Percentiles rank a stretch among this genome's conserved stretches.
These are phyloP conservation scores for Phyllostomus hastatus DNA, from an alignment of 2,113 vertebrate species.

Conservation along the genomic window DNA sequence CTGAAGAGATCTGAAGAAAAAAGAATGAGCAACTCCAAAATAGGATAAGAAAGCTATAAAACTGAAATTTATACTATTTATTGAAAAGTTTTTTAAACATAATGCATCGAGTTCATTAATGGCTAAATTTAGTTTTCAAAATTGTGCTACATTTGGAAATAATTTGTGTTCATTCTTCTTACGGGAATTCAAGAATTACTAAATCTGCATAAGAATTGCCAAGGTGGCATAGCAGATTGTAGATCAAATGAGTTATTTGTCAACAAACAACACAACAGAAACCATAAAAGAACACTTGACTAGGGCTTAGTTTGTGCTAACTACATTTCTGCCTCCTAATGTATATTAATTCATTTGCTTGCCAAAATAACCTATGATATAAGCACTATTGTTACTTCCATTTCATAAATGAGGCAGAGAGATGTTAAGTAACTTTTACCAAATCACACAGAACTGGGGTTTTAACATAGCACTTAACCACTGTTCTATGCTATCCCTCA, in stretches of 20 bases:
- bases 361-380: background rate
- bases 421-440: background rate
- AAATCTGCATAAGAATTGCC: background rate
- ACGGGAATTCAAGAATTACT: background rate
- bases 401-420: background rate
- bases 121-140: background rate
- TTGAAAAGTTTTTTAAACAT: background rate
- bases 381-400: background rate
- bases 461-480: rapidly evolving
- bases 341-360: too few relatives aligned
- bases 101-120: background rate
- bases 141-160: background rate
- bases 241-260: rapidly evolving
- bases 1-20: background rate
- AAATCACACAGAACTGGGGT: background rate
- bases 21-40: background rate
- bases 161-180: background rate
- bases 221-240: rapidly evolving
- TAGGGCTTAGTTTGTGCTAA: rapidly evolving
- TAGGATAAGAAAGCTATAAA: background rate
- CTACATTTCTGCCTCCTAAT: background rate
- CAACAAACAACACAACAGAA: rapidly evolving
- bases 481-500: rapidly evolving
- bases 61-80: background rate
- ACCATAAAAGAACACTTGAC: rapidly evolving